Percentiles rank a stretch among this genome's conserved stretches.
These are phyloP conservation scores for Pheucticus melanocephalus DNA, from an alignment of 2,113 vertebrate genomes.

Conservation along the genomic window DNA sequence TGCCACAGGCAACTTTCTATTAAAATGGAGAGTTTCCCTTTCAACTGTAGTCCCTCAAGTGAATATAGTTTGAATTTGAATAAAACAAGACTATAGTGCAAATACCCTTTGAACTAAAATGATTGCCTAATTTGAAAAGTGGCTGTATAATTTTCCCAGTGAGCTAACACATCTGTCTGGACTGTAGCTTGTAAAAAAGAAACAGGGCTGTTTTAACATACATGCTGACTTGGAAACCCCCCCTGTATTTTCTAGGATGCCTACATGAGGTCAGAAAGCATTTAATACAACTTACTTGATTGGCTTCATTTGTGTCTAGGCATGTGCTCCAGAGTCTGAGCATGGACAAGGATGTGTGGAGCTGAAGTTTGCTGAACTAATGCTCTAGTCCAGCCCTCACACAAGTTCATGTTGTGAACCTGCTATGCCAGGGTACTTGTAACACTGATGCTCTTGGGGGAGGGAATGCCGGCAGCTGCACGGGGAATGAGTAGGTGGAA, in stretches of 20 bases:
- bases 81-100: background rate
- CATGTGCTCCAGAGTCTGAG: background rate
- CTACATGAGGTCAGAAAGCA: background rate
- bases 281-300: background rate
- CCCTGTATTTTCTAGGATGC: background rate
- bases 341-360: background rate
- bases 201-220: background rate
- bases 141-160: background rate
- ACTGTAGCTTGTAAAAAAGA: background rate
- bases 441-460: background rate
- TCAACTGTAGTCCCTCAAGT: background rate
- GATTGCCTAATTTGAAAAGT: constrained; percentile 17
- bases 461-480: background rate
- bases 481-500: background rate
- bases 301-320: background rate
- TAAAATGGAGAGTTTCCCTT: background rate
- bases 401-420: background rate
- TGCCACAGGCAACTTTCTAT: background rate
- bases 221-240: background rate
- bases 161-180: background rate
- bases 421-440: background rate
- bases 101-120: constrained; percentile 18
- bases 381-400: background rate
- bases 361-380: background rate
- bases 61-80: background rate